Evolutionary conservation across 2,797 vertebrate species (phyloP), one percentile per base, ranked within the genome.

Genomic region (Carapus acus): DNA sequence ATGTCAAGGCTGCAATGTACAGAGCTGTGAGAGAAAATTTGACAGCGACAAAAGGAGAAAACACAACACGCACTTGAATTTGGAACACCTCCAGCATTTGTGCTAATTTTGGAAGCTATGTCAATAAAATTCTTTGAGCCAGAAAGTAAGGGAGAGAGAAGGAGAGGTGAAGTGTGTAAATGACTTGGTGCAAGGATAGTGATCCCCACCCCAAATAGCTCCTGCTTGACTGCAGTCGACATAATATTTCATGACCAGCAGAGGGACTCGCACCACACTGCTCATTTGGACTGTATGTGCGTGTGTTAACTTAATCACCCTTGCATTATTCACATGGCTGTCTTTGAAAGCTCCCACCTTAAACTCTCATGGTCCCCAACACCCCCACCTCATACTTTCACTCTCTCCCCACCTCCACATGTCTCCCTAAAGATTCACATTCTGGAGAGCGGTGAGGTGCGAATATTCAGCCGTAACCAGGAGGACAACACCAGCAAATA

Each of bases 401-500:
- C 4, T 12, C 5, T 23, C 1, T 8, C 45, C 31, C 41, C 2
- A 7, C 1, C 21, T 23, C 37, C 21, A 34, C 53, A 38, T 34
- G 7, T 19, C 13, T 9, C 8, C 11, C 22, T 15, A 42, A 76
- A 96, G 93, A 94, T 96, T 65, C 93, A 96, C 19, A 86, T 91
- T 41, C 78, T 93, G 51, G 90, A 93, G 69, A 87, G 60, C 0
- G 93, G 93, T 0, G 89, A 92, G 45, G 88, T 94, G 37, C 87
- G 82, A 52, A 67, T 96, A 54, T 96, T 93, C 74, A 96, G 93
- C 72, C 89, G 93, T 54, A 95, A 94, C 74, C 93, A 95, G 67
- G 93, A 96, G 60, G 91, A 94, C 82, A 96, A 93, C 78, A 95
- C 92, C 0, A 87, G 80, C 60, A 94, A 92, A 79, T 96, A 95